Percentiles rank a stretch among this genome's conserved stretches.
Evolutionary conservation across 1,140 invertebrate genomes (phyloP).

Genomic region (Oscheius sp.): DNA sequence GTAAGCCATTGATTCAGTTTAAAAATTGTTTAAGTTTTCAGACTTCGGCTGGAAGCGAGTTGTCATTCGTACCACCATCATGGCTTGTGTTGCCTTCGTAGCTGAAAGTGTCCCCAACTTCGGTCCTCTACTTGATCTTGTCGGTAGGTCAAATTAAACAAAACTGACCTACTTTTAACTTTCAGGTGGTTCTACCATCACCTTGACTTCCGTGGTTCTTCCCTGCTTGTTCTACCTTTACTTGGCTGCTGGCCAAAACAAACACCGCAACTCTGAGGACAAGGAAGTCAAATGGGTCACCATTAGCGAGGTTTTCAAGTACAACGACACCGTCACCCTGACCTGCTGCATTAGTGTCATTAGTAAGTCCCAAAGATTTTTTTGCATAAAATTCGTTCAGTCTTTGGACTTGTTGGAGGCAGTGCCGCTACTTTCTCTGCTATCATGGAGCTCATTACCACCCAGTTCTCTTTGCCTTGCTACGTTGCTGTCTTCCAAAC

Average conservation of each 20-base stretch:
- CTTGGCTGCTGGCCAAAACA: slow-evolving; percentile 42
- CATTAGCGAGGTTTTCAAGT: too few relatives aligned
- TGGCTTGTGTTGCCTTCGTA: slow-evolving; percentile 73
- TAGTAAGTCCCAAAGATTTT: too few relatives aligned
- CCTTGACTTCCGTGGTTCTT: slow-evolving; percentile 63
- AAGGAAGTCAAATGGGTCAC: not conserved
- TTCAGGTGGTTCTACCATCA: slow-evolving; percentile 78
- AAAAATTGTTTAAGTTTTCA: slow-evolving; percentile 63
- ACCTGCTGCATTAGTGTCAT: too few relatives aligned
- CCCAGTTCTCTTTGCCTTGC: slow-evolving; percentile 52
- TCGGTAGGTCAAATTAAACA: too few relatives aligned
- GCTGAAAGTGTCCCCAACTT: slow-evolving; percentile 81
- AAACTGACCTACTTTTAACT: not conserved
- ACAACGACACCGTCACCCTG: too few relatives aligned
- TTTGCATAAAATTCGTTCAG: slow-evolving; percentile 47
- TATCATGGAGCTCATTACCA: slow-evolving; percentile 47
- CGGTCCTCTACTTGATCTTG: slow-evolving; percentile 79
- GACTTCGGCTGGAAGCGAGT: slow-evolving; percentile 77
- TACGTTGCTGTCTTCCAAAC: slow-evolving; percentile 52
- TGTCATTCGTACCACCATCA: slow-evolving; percentile 72
- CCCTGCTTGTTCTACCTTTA: slow-evolving; percentile 59
- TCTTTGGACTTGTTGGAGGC: slow-evolving; percentile 51
- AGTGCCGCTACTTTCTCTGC: slow-evolving; percentile 56
- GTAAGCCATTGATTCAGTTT: slow-evolving; percentile 28
- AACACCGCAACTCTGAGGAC: slow-evolving; percentile 15